These are phyloP conservation scores for Elachura formosa DNA, from an alignment of 2,113 vertebrate genomes.

Conservation along the genomic window DNA sequence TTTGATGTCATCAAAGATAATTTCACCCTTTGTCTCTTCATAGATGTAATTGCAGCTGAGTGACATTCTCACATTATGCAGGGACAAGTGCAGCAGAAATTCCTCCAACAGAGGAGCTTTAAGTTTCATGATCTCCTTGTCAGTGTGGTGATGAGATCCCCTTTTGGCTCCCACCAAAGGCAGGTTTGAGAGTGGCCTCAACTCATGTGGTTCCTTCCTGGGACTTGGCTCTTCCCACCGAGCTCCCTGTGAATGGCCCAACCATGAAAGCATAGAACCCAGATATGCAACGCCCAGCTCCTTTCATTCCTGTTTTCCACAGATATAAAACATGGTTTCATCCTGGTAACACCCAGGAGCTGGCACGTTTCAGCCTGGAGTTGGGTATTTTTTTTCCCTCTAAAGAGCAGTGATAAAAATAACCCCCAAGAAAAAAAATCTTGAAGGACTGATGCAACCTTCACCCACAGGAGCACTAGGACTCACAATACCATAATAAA, in stretches of 20 bases:
- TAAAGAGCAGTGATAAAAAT: constrained; percentile 42
- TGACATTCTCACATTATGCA: background rate
- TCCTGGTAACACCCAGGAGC: constrained; percentile 19
- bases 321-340: constrained; percentile 1
- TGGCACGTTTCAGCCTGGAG: background rate
- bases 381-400: background rate
- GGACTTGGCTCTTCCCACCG: background rate
- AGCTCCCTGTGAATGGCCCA: background rate
- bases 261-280: background rate
- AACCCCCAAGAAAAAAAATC: background rate
- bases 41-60: background rate
- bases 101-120: fast-evolving
- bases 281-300: background rate
- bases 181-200: background rate
- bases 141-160: background rate
- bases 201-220: fast-evolving
- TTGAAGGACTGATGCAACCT: background rate
- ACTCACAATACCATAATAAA: background rate
- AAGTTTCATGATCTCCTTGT: background rate
- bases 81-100: background rate
- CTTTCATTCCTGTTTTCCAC: background rate
- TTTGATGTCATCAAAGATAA: background rate
- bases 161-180: background rate
- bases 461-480: background rate
- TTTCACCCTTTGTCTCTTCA: background rate